A percentile compares a stretch with the other conserved stretches of the same genome.
Conservation (phyloP, 1,140 invertebrate genomes). For the Drepana arcuata region DNA sequence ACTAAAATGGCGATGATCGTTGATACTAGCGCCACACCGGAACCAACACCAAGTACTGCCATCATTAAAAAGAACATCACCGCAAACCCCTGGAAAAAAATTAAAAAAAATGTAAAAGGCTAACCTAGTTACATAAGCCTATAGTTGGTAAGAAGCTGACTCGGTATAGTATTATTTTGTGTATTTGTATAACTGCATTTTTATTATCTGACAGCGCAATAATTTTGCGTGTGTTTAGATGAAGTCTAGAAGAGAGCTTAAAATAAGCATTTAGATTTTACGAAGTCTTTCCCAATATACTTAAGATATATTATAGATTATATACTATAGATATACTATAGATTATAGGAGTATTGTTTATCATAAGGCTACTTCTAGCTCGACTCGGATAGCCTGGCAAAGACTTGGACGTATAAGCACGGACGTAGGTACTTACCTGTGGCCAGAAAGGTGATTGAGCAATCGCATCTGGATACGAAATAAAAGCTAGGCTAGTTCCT, state of each 20-base stretch:
- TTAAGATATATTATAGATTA: too few species aligned
- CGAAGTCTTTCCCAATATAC: too few species aligned
- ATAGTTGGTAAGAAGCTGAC: background rate
- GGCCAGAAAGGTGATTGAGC: constrained; percentile 83
- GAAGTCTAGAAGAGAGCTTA: too few species aligned
- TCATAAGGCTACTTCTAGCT: too few species aligned
- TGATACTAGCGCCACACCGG: constrained; percentile 78
- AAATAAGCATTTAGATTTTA: too few species aligned
- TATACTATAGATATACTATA: too few species aligned
- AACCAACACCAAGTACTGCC: constrained; percentile 84
- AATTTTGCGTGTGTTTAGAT: too few species aligned
- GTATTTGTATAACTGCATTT: background rate
- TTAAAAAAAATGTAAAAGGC: too few species aligned
- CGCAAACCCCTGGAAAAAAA: constrained; percentile 78
- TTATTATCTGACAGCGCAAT: background rate
- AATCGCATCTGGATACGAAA: constrained; percentile 93
- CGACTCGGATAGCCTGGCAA: too few species aligned
- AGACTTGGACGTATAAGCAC: too few species aligned
- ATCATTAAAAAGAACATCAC: constrained; percentile 94
- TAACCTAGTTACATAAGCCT: too few species aligned
- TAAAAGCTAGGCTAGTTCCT: constrained; percentile 86
- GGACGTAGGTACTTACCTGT: constrained; percentile 81
- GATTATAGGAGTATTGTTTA: too few species aligned
- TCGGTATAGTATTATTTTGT: background rate
- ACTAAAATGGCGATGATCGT: constrained; percentile 79